A percentile compares a stretch with the other conserved stretches of the same genome.
These are phyloP conservation scores for Xenentodon cancila DNA, from an alignment of 2,797 vertebrate species.

Conservation along the genomic window DNA sequence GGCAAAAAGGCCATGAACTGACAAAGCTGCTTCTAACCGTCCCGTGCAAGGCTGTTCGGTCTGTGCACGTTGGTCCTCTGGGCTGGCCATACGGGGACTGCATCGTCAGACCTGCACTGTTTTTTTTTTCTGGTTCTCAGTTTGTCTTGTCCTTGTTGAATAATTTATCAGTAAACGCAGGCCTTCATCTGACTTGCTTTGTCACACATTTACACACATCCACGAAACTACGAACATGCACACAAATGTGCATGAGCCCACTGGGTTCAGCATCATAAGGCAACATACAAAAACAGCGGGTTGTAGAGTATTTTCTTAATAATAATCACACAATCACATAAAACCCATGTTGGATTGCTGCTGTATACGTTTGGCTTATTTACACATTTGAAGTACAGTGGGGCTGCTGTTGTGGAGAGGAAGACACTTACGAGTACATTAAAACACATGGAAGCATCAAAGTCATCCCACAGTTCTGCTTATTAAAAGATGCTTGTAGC, in stretches of 20 bases:
- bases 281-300: not conserved
- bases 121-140: conserved; percentile 37
- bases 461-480: conserved; percentile 1
- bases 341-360: too few relatives aligned
- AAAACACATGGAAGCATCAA: conserved; percentile 8
- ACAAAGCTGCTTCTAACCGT: not conserved
- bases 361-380: not conserved
- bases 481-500: not conserved
- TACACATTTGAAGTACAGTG: not conserved
- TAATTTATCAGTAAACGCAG: conserved; percentile 67
- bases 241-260: not conserved
- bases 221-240: conserved; percentile 1
- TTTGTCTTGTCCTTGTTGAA: conserved; percentile 73
- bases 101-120: conserved; percentile 37
- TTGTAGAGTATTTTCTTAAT: not conserved
- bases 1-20: not conserved
- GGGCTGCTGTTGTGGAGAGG: not conserved
- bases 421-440: not conserved
- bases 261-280: conserved; percentile 7
- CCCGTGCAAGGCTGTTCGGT: not conserved
- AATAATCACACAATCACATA: too few relatives aligned
- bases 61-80: conserved; percentile 13
- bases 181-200: conserved; percentile 53
- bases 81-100: conserved; percentile 36
- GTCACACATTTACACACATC: conserved; percentile 48